phyloP scores from a whole-genome alignment of 2,888 invertebrate species.

The Macrophya annulata region DNA sequence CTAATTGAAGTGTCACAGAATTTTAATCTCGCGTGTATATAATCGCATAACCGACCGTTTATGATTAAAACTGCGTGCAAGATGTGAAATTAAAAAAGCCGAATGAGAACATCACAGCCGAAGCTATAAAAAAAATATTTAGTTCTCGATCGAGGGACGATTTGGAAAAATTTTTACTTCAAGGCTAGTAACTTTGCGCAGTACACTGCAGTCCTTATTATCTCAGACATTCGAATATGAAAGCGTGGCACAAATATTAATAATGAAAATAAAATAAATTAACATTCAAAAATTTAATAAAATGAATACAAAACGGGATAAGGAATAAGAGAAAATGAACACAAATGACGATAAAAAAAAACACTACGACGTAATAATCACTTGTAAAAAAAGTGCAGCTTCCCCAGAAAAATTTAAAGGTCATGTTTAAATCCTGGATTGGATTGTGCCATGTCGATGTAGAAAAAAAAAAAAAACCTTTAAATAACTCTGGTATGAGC shows the following conservation, averaged over 20 bases:
- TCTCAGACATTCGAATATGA: background rate
- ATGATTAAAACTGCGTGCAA: slow-evolving; percentile 7
- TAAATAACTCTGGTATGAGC: slow-evolving; percentile 24
- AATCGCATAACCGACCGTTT: background rate
- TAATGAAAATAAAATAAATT: background rate
- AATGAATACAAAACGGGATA: background rate
- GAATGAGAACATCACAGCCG: background rate
- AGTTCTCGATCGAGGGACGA: background rate
- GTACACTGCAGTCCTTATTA: background rate
- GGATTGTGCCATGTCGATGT: background rate
- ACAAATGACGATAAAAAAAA: background rate
- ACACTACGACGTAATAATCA: slow-evolving; percentile 1
- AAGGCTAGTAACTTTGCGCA: background rate
- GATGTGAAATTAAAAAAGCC: background rate
- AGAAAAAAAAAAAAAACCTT: background rate
- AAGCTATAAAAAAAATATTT: slow-evolving; percentile 4
- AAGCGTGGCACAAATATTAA: background rate
- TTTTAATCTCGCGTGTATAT: background rate
- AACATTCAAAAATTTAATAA: background rate
- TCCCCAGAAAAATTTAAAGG: slow-evolving; percentile 36
- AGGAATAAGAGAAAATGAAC: background rate
- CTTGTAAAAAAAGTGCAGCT: slow-evolving; percentile 5
- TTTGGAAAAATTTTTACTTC: background rate
- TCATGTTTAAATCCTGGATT: background rate
- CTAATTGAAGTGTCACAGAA: background rate